phyloP scores from a whole-genome alignment of 2,113 vertebrate species.

The Scolopax mira region DNA sequence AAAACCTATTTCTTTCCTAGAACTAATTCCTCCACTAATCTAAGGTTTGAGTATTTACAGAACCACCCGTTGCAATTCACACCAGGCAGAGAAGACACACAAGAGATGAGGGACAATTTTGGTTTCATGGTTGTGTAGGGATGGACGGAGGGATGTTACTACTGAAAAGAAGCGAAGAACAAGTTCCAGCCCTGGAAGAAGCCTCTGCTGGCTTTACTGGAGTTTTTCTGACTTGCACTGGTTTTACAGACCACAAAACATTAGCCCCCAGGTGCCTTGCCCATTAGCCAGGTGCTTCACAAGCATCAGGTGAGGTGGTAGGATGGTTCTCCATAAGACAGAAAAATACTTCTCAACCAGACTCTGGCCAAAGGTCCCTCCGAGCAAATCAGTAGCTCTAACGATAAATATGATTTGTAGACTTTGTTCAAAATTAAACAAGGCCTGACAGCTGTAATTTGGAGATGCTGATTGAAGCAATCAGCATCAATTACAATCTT shows the following conservation, averaged over 20 bases:
- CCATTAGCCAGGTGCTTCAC: background rate
- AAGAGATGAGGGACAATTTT: background rate
- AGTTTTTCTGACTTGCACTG: background rate
- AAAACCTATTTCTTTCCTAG: background rate
- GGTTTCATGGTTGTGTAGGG: background rate
- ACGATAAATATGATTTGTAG: background rate
- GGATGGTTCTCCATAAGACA: background rate
- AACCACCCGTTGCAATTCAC: background rate
- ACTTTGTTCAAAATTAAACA: slow-evolving; percentile 30
- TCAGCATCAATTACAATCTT: background rate
- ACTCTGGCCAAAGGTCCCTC: background rate
- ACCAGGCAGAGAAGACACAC: background rate
- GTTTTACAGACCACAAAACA: background rate
- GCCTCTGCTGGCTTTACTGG: background rate
- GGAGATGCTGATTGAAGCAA: background rate
- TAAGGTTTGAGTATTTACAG: background rate
- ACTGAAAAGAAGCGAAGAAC: background rate
- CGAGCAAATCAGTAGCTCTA: background rate
- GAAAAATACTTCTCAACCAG: background rate
- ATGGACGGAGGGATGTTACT: background rate
- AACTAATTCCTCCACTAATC: background rate
- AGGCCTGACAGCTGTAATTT: background rate
- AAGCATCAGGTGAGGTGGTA: background rate
- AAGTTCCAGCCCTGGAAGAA: background rate
- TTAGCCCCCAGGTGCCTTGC: background rate